Base-by-base conservation (phyloP, 2,888 invertebrate genomes). In the Anthoptus insignis region DNA sequence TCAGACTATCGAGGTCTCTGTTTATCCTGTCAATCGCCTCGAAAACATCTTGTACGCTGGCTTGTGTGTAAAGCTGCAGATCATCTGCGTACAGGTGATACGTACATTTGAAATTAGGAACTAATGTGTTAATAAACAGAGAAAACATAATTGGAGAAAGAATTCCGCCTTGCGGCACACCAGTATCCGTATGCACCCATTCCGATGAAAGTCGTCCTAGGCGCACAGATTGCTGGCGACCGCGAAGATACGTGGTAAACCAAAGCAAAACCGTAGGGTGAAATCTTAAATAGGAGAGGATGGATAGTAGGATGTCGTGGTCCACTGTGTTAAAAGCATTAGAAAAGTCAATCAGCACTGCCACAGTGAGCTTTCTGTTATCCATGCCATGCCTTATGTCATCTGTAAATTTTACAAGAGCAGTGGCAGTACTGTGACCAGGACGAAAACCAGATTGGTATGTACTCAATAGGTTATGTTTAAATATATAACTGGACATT, bases 321-420 rank as follows among this genome's bases (percentile, higher is more conserved):
- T 37, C 37, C 1, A 37, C 13, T 37, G 37, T 37, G n/a, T 37
- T 37, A n/a, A 37, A 37, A n/a, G 37, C 37, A 37, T 37, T 37
- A n/a, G 37, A 37, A n/a, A 37, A 3, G 6, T 37, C 37, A n/a
- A 37, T n/a, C 13, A 37, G 37, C 37, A 37, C 37, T 3, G n/a
- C 5, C 5, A 37, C n/a, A n/a, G 37, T n/a, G 2, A 37, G 37
- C 6, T n/a, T 37, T 37, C 9, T 13, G n/a, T 9, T n/a, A 3
- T 37, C n/a, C 37, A 37, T n/a, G 1, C 37, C 37, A 8, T n/a
- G 13, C n/a, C 37, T 3, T n/a, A 22, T 47, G 21, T 47, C 22
- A 47, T 47, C 47, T 2, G 47, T 47, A 11, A 22, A 19, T 19
- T 37, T 13, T 2, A 42, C 11, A 53, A 52, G 53, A 61, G 11